A percentile compares a stretch with the other conserved stretches of the same genome.
Evolutionary conservation across 2,888 invertebrate species (phyloP).

Genomic region (Scaptomyza parva): DNA sequence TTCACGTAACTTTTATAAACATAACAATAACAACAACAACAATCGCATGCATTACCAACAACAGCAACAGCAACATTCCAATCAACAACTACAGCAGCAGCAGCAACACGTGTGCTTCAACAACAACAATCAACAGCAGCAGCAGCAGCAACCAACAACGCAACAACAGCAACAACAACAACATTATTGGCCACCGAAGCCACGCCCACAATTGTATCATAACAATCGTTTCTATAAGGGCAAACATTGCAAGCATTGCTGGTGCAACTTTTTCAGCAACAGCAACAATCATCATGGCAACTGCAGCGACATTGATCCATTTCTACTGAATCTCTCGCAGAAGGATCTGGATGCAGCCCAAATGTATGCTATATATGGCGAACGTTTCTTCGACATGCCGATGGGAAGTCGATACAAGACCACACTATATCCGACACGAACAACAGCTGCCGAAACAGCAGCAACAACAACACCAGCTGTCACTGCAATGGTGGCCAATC

Average conservation of each 20-base stretch:
- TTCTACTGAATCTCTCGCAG: conserved; percentile 26
- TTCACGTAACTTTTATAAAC: background rate
- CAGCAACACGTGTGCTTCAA: conserved; percentile 2
- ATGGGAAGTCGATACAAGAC: conserved; percentile 31
- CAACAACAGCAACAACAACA: conserved; percentile 11
- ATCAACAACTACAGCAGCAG: conserved; percentile 10
- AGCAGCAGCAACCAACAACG: conserved; percentile 1
- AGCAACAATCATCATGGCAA: background rate
- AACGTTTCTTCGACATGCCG: conserved; percentile 52
- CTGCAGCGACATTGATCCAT: conserved; percentile 12
- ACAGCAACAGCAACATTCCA: conserved; percentile 11
- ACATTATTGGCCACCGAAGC: conserved; percentile 10
- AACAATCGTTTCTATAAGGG: conserved; percentile 17
- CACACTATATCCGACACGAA: background rate
- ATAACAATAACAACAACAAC: conserved; percentile 5
- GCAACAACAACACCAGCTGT: background rate
- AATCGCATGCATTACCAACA: conserved; percentile 3
- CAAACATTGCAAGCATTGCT: conserved; percentile 29
- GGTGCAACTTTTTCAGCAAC: background rate
- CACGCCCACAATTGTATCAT: conserved; percentile 24
- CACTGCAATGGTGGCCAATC: background rate
- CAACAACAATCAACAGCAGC: conserved; percentile 6
- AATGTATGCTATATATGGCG: conserved; percentile 55
- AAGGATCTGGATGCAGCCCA: conserved; percentile 41
- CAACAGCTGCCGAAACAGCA: background rate